Evolutionary conservation across 2,113 vertebrate species (phyloP), one percentile per base, ranked within the genome.

Genomic region (Erinaceus europaeus): DNA sequence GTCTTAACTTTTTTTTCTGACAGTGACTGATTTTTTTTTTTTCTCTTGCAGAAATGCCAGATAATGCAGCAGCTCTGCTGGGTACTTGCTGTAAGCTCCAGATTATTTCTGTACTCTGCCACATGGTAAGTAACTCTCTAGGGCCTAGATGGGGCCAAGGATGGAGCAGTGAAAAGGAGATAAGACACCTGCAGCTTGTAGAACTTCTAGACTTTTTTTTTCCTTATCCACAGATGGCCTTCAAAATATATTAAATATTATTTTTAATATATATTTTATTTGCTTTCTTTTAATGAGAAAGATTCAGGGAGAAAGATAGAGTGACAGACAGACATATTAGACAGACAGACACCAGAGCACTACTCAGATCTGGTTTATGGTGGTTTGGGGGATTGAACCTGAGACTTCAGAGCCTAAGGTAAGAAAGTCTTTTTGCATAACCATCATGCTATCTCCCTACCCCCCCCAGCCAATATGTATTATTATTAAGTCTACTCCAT

Each of bases 41-140:
- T 65, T 68, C 78, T 96, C 90, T 79, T 93, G 40, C 97, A 99
- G 99, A 98, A 95, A 97, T 99, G 97, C 95, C 97, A 44, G 95
- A 96, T 65, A 93, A 96, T 15, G 93, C 96, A 6, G 94, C 98
- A 3, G 92, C 75, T 79, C 81, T 97, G 40, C 95, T 99, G 93
- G 93, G 92, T 38, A 95, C 91, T 88, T 99, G 98, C 96, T 98
- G 97, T 93, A 95, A 97, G 68, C 97, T 97, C 25, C 96, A 93
- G 65, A 86, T 98, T 46, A 84, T 98, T 71, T 92, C 97, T 0
- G 57, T 84, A 0, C 11, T 98, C 53, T 96, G 94, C 48, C 73
- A 73, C 78, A 85, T 98, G 97, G 98, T 98, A 96, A 88, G 79
- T 29, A 78, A 5, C 52, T 32, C 67, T n/a, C n/a, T n/a, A n/a